Conservation (phyloP, 2,113 vertebrate genomes). For the Pan paniscus region DNA sequence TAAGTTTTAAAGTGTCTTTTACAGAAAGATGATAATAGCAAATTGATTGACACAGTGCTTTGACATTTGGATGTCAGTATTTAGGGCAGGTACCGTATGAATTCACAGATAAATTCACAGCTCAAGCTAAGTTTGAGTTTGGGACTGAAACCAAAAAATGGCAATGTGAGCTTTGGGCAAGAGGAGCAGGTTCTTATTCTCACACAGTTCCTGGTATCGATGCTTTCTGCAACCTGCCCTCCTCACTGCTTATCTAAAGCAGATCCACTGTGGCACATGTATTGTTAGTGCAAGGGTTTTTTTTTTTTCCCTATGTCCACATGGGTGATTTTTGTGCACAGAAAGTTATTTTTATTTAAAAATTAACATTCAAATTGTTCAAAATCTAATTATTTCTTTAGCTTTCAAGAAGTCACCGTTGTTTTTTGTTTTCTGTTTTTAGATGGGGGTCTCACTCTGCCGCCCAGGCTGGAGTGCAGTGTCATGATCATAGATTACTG, state of each 20-base stretch:
- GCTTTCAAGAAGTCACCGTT: background rate
- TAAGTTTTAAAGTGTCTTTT: background rate
- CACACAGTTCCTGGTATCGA: background rate
- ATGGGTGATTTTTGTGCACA: background rate
- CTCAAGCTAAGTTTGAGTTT: background rate
- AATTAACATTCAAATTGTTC: background rate
- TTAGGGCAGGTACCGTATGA: background rate
- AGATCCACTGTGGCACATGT: background rate
- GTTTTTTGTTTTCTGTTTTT: too few species aligned
- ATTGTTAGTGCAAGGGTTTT: background rate
- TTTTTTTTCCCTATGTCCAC: background rate
- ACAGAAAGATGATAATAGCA: background rate
- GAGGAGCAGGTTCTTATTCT: background rate
- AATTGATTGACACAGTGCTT: background rate
- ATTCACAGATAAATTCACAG: background rate
- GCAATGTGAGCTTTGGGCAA: background rate
- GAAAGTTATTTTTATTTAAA: background rate
- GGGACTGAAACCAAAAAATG: background rate
- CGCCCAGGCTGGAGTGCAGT: too few species aligned
- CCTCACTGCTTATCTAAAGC: background rate
- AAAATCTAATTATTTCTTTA: constrained; percentile 30
- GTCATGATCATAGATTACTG: too few species aligned
- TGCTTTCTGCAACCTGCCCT: background rate
- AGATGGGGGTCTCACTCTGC: too few species aligned
- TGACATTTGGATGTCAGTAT: background rate